Evolutionary conservation across 2,113 vertebrate genomes (phyloP), one percentile per base, ranked within the genome.

Genomic region (Dicerorhinus sumatrensis): DNA sequence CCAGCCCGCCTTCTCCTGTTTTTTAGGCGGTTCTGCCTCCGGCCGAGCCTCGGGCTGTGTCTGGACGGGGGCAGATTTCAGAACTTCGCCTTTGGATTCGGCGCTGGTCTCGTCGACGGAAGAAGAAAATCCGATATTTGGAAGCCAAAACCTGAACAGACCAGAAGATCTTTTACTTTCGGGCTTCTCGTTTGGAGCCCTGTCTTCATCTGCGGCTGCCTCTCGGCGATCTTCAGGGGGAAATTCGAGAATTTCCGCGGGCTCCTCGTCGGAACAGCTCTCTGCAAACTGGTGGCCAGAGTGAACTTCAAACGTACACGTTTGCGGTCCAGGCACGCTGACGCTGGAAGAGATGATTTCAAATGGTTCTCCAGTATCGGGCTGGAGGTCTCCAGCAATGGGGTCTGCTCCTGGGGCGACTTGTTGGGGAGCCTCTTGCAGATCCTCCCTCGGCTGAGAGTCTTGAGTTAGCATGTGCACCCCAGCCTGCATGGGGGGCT

Each of bases 141-240:
- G 98, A 91, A 99, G 97, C 99, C 99, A 99, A 23, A 99, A 98
- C 93, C 98, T 98, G 94, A 99, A 98, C 54, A 97, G 98, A 58
- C 98, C 98, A 4, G 98, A 96, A 85, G 98, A 65, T 75, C 97
- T 98, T 73, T 97, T 98, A 42, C 93, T 97, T 18, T 98, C 98
- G 0, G 69, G 21, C 33, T 96, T 98, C 58, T 96, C 97, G 51
- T 93, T 94, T 8, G 93, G 97, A 16, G n/a, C 91, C 51, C 85
- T 33, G 89, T 90, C 97, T 75, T 97, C 97, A 3, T 56, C 69
- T 33, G 79, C 27, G 36, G 73, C 46, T 42, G 21, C 42, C 36
- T 93, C 96, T n/a, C 16, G 58, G 31, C 79, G 73, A 33, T 97
- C 93, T 29, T 97, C 97, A 0, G 63, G 31, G 65, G 89, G 36